Percentiles rank a stretch among this genome's conserved stretches.
phyloP scores from a whole-genome alignment of 30 jellyfish, hydroid and myxozoan genomes.

The Cassiopea xamachana region DNA sequence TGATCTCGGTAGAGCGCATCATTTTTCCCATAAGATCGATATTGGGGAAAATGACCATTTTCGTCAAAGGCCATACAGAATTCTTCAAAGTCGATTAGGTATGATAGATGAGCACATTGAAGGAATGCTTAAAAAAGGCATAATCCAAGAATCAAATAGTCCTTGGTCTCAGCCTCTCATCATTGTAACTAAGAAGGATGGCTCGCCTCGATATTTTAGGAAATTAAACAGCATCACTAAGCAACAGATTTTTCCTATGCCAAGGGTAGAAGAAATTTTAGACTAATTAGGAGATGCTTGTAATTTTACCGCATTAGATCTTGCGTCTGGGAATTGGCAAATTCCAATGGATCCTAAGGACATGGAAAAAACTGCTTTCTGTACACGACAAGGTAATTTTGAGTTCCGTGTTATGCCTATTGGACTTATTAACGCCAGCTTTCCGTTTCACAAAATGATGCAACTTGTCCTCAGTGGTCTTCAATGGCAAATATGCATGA shows the following conservation, averaged over 20 bases:
- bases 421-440: conserved; percentile 54
- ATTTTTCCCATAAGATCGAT: conserved; percentile 20
- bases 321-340: conserved; percentile 74
- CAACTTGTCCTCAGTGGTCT: conserved; percentile 51
- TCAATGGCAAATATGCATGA: conserved; percentile 64
- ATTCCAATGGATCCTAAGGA: conserved; percentile 45
- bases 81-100: conserved; percentile 29
- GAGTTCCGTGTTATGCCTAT: conserved; percentile 59
- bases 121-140: conserved; percentile 20
- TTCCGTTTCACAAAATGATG: conserved; percentile 60
- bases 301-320: conserved; percentile 58
- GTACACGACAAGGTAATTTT: conserved; percentile 50
- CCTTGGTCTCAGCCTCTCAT: conserved; percentile 55
- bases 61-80: conserved; percentile 49
- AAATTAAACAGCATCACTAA: conserved; percentile 9
- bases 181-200: conserved; percentile 47
- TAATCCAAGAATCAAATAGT: conserved; percentile 22
- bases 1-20: conserved; percentile 30
- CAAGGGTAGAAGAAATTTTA: conserved; percentile 58
- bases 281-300: conserved; percentile 60
- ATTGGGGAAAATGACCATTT: conserved; percentile 42
- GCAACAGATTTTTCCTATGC: conserved; percentile 65
- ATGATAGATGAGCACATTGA: conserved; percentile 46
- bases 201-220: conserved; percentile 40
- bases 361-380: conserved; percentile 49